A percentile compares a stretch with the other conserved stretches of the same genome.
phyloP scores from a whole-genome alignment of 2,797 vertebrate genomes.

The Enoplosus armatus region DNA sequence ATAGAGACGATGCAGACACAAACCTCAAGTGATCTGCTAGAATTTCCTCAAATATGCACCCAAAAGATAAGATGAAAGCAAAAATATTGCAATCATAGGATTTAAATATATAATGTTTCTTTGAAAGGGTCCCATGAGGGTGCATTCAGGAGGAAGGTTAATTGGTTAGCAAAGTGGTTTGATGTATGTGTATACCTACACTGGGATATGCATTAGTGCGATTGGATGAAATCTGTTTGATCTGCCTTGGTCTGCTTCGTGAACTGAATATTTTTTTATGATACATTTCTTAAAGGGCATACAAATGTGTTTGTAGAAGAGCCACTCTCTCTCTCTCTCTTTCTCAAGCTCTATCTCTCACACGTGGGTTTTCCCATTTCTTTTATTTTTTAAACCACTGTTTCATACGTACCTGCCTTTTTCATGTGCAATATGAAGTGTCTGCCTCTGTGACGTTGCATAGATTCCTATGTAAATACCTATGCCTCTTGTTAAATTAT shows the following conservation, averaged over 20 bases:
- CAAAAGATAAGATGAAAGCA: too few species aligned
- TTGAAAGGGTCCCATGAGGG: slow-evolving; percentile 28
- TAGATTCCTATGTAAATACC: slow-evolving; percentile 80
- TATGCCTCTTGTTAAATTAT: slow-evolving; percentile 81
- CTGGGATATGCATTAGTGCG: slow-evolving; percentile 39
- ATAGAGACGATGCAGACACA: slow-evolving; percentile 23
- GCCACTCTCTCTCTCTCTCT: slow-evolving; percentile 43
- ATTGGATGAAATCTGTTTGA: slow-evolving; percentile 37
- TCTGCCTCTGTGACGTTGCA: slow-evolving; percentile 77
- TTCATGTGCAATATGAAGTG: slow-evolving; percentile 84
- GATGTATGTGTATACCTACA: slow-evolving; percentile 37
- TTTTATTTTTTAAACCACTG: slow-evolving; percentile 59
- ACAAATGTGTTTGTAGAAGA: slow-evolving; percentile 56
- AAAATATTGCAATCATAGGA: slow-evolving; percentile 38
- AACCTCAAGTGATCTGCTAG: slow-evolving; percentile 28
- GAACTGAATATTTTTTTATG: slow-evolving; percentile 57
- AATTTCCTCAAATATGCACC: slow-evolving; percentile 28
- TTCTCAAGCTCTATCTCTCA: slow-evolving; percentile 38
- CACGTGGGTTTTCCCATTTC: slow-evolving; percentile 41
- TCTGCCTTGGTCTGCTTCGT: slow-evolving; percentile 60
- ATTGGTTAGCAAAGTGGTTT: slow-evolving; percentile 36
- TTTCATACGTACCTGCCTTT: slow-evolving; percentile 80
- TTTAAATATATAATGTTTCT: slow-evolving; percentile 37
- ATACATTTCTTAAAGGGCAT: slow-evolving; percentile 62
- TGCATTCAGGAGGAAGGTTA: slow-evolving; percentile 40